Evolutionary conservation across 2,797 vertebrate species (phyloP).

Genomic region (Mus spretus): DNA sequence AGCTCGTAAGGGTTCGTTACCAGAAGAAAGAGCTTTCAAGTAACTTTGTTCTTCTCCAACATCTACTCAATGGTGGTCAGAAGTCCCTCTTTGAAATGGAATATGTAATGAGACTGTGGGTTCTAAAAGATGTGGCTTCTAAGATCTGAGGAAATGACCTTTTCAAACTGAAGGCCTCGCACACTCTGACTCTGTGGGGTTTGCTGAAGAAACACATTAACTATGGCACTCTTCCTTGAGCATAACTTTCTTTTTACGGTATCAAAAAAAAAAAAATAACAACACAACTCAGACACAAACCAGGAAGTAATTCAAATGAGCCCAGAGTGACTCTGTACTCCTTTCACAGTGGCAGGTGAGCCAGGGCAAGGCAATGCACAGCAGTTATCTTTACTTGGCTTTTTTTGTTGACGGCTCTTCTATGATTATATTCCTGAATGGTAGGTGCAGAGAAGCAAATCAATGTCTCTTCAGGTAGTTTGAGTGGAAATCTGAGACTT

Average conservation of each 20-base stretch:
- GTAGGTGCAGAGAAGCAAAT: not conserved
- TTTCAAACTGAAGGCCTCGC: conserved; percentile 61
- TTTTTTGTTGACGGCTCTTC: conserved; percentile 44
- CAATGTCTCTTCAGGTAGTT: not conserved
- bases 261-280: conserved; percentile 61
- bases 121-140: conserved; percentile 61
- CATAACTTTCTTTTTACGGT: conserved; percentile 82
- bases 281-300: conserved; percentile 82
- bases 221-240: conserved; percentile 87
- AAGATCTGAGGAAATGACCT: conserved; percentile 77
- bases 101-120: conserved; percentile 63
- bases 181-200: conserved; percentile 62
- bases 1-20: conserved; percentile 60
- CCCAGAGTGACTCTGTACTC: conserved; percentile 84
- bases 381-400: conserved; percentile 62
- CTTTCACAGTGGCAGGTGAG: conserved; percentile 82
- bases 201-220: conserved; percentile 85
- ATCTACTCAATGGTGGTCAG: conserved; percentile 63
- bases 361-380: conserved; percentile 24
- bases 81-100: conserved; percentile 73
- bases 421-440: conserved; percentile 16
- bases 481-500: not conserved
- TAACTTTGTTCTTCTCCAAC: conserved; percentile 64
- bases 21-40: conserved; percentile 65
- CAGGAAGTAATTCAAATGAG: conserved; percentile 89